These are phyloP conservation scores for Urechis unicinctus DNA, from an alignment of 2,888 invertebrate species.

Conservation along the genomic window DNA sequence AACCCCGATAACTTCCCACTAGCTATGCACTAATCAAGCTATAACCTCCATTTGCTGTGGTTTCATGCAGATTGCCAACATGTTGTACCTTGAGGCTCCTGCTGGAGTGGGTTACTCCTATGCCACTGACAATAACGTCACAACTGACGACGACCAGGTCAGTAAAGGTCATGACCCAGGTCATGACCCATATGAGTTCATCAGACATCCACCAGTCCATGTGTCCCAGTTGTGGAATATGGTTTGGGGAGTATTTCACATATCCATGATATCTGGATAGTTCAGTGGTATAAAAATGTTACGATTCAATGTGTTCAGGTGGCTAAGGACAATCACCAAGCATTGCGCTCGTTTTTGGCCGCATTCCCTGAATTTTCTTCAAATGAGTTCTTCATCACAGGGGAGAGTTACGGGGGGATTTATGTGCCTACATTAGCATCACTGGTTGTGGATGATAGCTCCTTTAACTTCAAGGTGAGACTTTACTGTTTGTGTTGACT, in stretches of 20 bases:
- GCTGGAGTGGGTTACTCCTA: constrained; percentile 56
- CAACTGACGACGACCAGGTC: constrained; percentile 46
- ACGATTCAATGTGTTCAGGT: constrained; percentile 28
- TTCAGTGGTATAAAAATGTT: not conserved
- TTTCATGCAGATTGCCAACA: constrained; percentile 47
- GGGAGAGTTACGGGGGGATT: constrained; percentile 55
- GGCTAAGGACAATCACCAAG: constrained; percentile 52
- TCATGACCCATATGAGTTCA: not conserved
- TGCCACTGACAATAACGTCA: constrained; percentile 48
- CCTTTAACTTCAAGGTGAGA: constrained; percentile 43
- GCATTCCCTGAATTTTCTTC: constrained; percentile 50
- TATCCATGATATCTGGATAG: not conserved
- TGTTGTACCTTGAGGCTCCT: constrained; percentile 54
- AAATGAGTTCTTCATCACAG: constrained; percentile 53
- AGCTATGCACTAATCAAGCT: not conserved
- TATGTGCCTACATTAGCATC: constrained; percentile 52
- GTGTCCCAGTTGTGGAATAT: no score
- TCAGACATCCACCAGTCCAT: no score
- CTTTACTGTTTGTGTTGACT: not conserved
- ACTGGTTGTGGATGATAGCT: constrained; percentile 40
- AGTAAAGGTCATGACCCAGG: no score
- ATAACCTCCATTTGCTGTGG: not conserved
- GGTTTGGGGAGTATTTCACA: not conserved
- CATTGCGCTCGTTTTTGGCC: constrained; percentile 52
- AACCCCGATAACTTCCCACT: no score